Conservation (phyloP, 2,888 invertebrate species). For the Drosophila nr. fundita region DNA sequence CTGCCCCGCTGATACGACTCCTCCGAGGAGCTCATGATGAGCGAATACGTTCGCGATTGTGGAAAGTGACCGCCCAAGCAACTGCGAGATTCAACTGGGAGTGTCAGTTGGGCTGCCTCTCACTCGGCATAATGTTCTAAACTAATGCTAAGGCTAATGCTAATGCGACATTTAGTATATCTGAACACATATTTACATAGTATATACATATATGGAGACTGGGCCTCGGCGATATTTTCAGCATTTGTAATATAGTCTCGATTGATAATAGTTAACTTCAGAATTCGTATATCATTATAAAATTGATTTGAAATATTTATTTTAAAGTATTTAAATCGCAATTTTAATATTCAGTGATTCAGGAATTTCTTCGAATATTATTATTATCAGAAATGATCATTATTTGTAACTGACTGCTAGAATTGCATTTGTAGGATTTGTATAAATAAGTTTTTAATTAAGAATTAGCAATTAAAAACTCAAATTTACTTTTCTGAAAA, state of each 20-base stretch:
- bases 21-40: constrained; percentile 85
- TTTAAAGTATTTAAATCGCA: no score
- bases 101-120: constrained; percentile 4
- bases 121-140: constrained; percentile 1
- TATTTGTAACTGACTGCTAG: no score
- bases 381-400: no score
- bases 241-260: constrained; percentile 1
- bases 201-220: not conserved
- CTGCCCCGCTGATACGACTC: constrained; percentile 83
- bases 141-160: constrained; percentile 7
- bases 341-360: no score
- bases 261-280: not conserved
- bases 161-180: constrained; percentile 34
- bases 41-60: constrained; percentile 85
- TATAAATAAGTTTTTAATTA: not conserved
- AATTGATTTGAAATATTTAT: no score
- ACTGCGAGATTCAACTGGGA: constrained; percentile 67
- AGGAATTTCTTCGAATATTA: no score
- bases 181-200: not conserved
- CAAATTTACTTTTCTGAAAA: not conserved
- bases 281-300: no score
- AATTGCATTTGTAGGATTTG: no score
- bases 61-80: constrained; percentile 85
- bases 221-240: constrained; percentile 26
- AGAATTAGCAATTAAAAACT: not conserved